phyloP scores from a whole-genome alignment of 2,113 vertebrate species.

The Aphelocoma coerulescens region DNA sequence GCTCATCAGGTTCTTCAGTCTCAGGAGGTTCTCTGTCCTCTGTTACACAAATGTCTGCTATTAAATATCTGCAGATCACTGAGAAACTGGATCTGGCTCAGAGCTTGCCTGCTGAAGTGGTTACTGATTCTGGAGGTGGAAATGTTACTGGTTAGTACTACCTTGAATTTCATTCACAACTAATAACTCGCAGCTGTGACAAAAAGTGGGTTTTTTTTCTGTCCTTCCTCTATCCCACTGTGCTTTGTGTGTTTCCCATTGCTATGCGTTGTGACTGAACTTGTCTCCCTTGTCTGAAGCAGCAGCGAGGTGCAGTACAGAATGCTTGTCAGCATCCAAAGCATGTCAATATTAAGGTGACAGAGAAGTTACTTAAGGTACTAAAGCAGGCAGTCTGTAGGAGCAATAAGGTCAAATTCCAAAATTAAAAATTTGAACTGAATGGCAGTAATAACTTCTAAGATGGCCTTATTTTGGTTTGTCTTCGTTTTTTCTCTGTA shows the following conservation, averaged over 20 bases:
- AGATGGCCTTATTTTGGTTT: neutral
- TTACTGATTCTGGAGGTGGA: conserved; percentile 11
- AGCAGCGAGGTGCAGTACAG: neutral
- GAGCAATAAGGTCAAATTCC: neutral
- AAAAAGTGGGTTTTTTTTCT: neutral
- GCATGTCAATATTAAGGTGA: neutral
- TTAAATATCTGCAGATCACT: conserved; percentile 68
- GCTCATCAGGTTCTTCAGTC: conserved; percentile 64
- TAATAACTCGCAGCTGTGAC: neutral
- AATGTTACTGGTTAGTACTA: neutral
- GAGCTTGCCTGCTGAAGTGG: conserved; percentile 17
- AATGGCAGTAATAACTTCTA: neutral
- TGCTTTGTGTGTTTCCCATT: neutral
- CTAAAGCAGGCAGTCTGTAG: neutral
- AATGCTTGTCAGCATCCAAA: neutral
- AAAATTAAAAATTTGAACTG: neutral
- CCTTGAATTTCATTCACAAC: neutral
- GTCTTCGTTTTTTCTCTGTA: neutral
- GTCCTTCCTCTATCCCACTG: neutral
- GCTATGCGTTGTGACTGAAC: neutral
- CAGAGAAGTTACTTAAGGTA: neutral
- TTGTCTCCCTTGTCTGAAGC: neutral
- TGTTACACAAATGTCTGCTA: conserved; percentile 63
- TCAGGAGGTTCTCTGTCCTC: conserved; percentile 72
- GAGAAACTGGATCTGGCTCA: conserved; percentile 71